These are phyloP conservation scores for Drosophila kokeensis DNA, from an alignment of 2,888 invertebrate genomes.

Conservation along the genomic window DNA sequence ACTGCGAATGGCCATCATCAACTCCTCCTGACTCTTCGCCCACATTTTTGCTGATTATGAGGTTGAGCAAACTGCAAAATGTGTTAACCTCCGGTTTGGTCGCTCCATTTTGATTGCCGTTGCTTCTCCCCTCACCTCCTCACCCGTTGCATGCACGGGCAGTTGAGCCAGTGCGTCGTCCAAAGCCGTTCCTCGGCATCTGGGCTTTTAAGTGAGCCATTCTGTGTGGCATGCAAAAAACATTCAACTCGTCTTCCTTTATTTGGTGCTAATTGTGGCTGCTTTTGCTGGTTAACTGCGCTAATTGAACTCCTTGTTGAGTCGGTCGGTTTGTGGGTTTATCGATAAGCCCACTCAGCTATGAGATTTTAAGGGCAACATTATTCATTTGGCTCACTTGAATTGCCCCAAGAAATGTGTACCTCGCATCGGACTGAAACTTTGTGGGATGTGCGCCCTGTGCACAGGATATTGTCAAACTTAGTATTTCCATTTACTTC, in stretches of 20 bases:
- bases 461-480: conserved; percentile 1
- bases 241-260: conserved; percentile 41
- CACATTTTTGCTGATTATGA: conserved; percentile 65
- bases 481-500: neutral
- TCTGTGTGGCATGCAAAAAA: conserved; percentile 15
- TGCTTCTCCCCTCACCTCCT: neutral
- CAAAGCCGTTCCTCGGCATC: conserved; percentile 9
- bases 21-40: conserved; percentile 21
- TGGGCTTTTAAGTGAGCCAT: conserved; percentile 49
- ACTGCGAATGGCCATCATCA: conserved; percentile 17
- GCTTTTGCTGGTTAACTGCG: conserved; percentile 57
- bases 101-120: conserved; percentile 52
- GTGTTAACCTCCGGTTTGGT: conserved; percentile 58
- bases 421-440: neutral
- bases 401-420: neutral
- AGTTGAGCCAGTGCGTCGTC: conserved; percentile 28
- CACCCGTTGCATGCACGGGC: neutral
- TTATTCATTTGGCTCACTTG: neutral
- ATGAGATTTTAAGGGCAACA: neutral
- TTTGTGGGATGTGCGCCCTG: neutral
- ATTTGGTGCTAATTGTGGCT: conserved; percentile 73
- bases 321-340: conserved; percentile 24
- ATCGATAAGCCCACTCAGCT: conserved; percentile 34
- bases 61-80: conserved; percentile 68
- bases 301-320: conserved; percentile 64